phyloP scores from a whole-genome alignment of 2,113 vertebrate species.

The Prinia subflava region DNA sequence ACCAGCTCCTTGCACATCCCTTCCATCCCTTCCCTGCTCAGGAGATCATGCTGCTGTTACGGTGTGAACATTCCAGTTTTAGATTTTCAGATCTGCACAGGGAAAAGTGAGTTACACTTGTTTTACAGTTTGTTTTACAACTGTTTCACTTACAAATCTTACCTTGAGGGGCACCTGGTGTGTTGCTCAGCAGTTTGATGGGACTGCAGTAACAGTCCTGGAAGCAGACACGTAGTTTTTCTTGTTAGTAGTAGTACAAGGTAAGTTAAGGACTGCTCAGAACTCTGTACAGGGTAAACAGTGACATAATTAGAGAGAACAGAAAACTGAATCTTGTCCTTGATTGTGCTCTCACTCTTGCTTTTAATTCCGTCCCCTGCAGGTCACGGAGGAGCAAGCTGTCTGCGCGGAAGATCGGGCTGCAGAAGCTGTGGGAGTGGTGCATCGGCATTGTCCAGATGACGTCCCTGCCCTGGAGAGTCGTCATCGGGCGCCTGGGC shows the following conservation, averaged over 20 bases:
- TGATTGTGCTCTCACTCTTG: not conserved
- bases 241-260: not conserved
- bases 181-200: not conserved
- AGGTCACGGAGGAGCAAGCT: conserved; percentile 90
- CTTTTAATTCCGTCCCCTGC: not conserved
- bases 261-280: not conserved
- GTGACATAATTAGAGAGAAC: not conserved
- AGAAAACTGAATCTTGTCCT: not conserved
- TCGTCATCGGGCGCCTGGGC: conserved; percentile 95
- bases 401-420: conserved; percentile 90
- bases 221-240: not conserved
- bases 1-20: not conserved
- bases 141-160: not conserved
- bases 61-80: not conserved
- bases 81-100: not conserved
- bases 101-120: not conserved
- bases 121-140: not conserved
- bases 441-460: conserved; percentile 94
- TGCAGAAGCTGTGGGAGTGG: conserved; percentile 98
- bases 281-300: not conserved
- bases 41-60: not conserved
- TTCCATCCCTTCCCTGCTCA: not conserved
- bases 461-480: conserved; percentile 95
- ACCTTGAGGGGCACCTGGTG: not conserved
- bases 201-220: not conserved